Evolutionary conservation across 2,113 vertebrate species (phyloP).

Genomic region (Sturnus vulgaris): DNA sequence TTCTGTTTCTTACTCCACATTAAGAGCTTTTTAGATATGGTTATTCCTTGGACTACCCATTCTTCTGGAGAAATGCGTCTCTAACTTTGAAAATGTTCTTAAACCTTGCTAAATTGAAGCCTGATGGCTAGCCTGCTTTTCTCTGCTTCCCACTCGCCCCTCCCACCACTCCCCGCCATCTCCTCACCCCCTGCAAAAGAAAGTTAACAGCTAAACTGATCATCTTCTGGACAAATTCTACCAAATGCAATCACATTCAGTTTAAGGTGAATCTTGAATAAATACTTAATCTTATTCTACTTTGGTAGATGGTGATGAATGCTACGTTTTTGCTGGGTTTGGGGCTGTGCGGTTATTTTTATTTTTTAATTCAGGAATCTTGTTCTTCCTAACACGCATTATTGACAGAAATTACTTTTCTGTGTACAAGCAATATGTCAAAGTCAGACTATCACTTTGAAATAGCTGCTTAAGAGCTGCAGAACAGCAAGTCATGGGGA

Average conservation of each 20-base stretch:
- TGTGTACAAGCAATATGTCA: background rate
- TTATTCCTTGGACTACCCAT: background rate
- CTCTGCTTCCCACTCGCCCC: background rate
- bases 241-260: background rate
- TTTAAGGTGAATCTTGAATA: background rate
- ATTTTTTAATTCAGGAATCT: background rate
- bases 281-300: background rate
- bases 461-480: background rate
- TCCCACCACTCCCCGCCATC: too few species aligned
- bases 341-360: accelerated
- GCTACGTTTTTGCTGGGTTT: accelerated
- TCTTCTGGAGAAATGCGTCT: background rate
- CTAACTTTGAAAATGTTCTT: background rate
- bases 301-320: background rate
- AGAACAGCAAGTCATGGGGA: accelerated
- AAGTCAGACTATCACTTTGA: background rate
- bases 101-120: background rate
- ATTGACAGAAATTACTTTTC: background rate
- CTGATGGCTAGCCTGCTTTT: background rate
- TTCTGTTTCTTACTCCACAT: background rate
- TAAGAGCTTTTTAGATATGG: background rate
- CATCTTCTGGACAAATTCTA: background rate
- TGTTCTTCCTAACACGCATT: background rate
- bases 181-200: background rate
- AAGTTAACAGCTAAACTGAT: background rate